A percentile compares a stretch with the other conserved stretches of the same genome.
Evolutionary conservation across 1,140 invertebrate species (phyloP).

Genomic region (Leucophenga varia): DNA sequence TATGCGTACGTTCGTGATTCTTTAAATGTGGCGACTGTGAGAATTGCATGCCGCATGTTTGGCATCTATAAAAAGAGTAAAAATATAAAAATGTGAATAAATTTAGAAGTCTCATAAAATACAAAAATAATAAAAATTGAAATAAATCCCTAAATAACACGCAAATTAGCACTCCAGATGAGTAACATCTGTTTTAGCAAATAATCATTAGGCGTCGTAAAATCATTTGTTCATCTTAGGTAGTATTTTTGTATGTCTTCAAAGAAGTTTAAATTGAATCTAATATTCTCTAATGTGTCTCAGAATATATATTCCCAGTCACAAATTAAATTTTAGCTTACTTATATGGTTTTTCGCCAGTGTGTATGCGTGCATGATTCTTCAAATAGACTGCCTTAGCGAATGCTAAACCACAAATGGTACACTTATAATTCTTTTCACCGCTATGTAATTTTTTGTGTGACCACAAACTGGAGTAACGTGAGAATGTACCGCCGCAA

Average conservation of each 20-base stretch:
- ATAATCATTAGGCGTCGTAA: no score
- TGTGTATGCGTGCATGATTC: conserved; percentile 85
- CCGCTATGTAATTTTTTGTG: conserved; percentile 83
- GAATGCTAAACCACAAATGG: conserved; percentile 90
- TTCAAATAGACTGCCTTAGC: conserved; percentile 88
- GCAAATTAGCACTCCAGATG: no score
- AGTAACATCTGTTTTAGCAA: no score
- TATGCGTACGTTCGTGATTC: conserved; percentile 90
- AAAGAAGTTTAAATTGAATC: neutral
- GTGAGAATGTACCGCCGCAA: conserved; percentile 78
- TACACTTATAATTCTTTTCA: conserved; percentile 89
- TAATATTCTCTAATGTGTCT: neutral
- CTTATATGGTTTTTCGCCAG: conserved; percentile 82
- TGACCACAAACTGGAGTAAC: conserved; percentile 83
- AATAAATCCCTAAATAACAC: no score
- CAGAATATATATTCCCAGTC: neutral
- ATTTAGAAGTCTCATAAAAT: no score
- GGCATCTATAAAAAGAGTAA: conserved; percentile 61
- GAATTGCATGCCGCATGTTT: conserved; percentile 85
- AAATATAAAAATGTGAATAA: neutral
- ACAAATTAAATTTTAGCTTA: conserved; percentile 34
- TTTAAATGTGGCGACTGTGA: conserved; percentile 88
- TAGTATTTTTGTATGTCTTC: no score
- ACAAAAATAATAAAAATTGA: no score
- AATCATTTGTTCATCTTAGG: no score